A percentile compares a stretch with the other conserved stretches of the same genome.
These are phyloP conservation scores for Pseudomugil tenellus DNA, from an alignment of 2,797 vertebrate species.

Conservation along the genomic window DNA sequence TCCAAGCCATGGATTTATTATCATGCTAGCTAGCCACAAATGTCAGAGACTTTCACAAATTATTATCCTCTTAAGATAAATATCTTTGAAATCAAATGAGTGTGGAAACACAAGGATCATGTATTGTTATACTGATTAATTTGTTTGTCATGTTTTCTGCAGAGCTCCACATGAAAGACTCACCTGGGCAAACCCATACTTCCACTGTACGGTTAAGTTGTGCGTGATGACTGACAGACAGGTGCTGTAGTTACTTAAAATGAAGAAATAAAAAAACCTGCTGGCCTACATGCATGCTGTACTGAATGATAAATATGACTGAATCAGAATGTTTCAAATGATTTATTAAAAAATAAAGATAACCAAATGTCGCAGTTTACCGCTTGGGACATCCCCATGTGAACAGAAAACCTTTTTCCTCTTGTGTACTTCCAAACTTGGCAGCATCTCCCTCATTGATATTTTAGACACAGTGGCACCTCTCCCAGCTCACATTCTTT, in stretches of 20 bases:
- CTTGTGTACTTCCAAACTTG: slow-evolving; percentile 64
- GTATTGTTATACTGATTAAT: slow-evolving; percentile 83
- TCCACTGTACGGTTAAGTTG: slow-evolving; percentile 57
- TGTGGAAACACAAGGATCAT: slow-evolving; percentile 83
- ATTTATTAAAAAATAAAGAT: slow-evolving; percentile 9
- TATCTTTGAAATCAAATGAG: slow-evolving; percentile 86
- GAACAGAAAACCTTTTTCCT: slow-evolving; percentile 54
- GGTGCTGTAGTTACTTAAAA: slow-evolving; percentile 51
- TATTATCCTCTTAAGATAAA: slow-evolving; percentile 90
- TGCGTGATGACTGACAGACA: slow-evolving; percentile 68
- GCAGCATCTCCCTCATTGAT: slow-evolving; percentile 77
- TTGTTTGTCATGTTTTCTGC: slow-evolving; percentile 81
- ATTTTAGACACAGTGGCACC: slow-evolving; percentile 80
- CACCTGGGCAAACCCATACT: slow-evolving; percentile 72
- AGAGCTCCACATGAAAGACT: slow-evolving; percentile 69
- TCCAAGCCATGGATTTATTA: slow-evolving; percentile 99
- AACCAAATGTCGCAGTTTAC: slow-evolving; percentile 4
- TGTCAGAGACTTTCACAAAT: slow-evolving; percentile 90
- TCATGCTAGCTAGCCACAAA: slow-evolving; percentile 99
- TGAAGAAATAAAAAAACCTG: slow-evolving; percentile 43
- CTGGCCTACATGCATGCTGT: neutral
- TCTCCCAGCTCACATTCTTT: slow-evolving; percentile 77
- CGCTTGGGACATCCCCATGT: slow-evolving; percentile 38
- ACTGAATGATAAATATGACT: slow-evolving; percentile 1
- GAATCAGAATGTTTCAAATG: neutral